phyloP scores from a whole-genome alignment of 2,113 vertebrate species.

The Cichladusa arquata region DNA sequence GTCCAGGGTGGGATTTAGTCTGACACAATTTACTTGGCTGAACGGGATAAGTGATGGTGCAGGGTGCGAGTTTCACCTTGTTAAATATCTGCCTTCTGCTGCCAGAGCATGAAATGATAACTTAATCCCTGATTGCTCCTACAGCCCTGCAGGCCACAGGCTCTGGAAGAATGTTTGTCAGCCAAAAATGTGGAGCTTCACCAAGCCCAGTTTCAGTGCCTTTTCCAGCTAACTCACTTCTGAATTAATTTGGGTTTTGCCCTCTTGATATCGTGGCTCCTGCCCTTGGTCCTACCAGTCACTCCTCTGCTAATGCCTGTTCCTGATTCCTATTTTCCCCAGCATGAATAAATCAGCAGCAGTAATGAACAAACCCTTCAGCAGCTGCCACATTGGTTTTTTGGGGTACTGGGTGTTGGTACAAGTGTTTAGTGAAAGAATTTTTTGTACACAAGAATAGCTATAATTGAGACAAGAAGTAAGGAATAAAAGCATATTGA shows the following conservation, averaged over 20 bases:
- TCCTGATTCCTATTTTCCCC: background rate
- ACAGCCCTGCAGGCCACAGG: background rate
- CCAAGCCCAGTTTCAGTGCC: background rate
- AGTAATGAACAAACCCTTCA: background rate
- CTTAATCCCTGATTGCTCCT: constrained; percentile 25
- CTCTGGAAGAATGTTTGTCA: background rate
- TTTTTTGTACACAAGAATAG: background rate
- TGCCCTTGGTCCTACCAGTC: background rate
- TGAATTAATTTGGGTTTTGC: background rate
- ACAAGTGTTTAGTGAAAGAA: background rate
- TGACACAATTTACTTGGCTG: constrained; percentile 5
- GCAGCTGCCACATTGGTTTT: background rate
- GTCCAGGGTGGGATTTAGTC: background rate
- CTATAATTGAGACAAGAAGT: background rate
- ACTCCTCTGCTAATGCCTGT: background rate
- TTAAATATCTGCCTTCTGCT: background rate
- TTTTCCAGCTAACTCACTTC: background rate
- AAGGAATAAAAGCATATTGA: background rate
- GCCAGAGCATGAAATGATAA: constrained; percentile 15
- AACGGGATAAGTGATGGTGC: background rate
- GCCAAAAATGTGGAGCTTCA: background rate
- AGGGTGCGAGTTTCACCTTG: background rate
- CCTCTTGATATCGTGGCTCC: accelerated
- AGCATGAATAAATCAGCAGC: background rate
- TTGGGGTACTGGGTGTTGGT: background rate